A percentile compares a stretch with the other conserved stretches of the same genome.
Evolutionary conservation across 2,888 invertebrate species (phyloP).

Genomic region (Poecilobothrus nobilitatus): DNA sequence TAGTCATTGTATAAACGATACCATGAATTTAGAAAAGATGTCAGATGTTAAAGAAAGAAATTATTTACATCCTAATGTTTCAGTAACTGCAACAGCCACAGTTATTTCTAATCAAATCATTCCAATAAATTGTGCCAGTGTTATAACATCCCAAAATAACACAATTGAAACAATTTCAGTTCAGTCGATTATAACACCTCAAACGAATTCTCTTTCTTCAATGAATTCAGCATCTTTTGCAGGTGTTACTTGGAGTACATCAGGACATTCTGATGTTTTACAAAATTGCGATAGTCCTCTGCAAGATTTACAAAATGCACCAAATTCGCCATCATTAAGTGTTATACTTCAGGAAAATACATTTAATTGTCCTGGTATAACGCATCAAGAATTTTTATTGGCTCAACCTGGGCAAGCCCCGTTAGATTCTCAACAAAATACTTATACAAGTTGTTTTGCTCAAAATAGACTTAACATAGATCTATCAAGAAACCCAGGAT

Average conservation of each 20-base stretch:
- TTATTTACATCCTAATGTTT: slow-evolving; percentile 20
- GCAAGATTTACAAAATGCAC: slow-evolving; percentile 7
- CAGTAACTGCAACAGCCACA: not conserved
- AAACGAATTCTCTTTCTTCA: slow-evolving; percentile 19
- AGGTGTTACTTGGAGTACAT: not conserved
- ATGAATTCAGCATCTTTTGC: not conserved
- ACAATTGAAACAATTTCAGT: slow-evolving; percentile 14
- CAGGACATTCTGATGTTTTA: not conserved
- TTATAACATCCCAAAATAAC: slow-evolving; percentile 13
- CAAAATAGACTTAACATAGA: slow-evolving; percentile 17
- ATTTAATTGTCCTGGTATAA: slow-evolving; percentile 7
- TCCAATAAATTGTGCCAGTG: slow-evolving; percentile 16
- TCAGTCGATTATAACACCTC: slow-evolving; percentile 13
- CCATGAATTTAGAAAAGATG: slow-evolving; percentile 24
- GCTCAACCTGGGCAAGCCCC: slow-evolving; percentile 2
- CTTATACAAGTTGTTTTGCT: slow-evolving; percentile 23
- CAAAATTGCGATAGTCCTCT: not conserved
- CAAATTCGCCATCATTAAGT: slow-evolving; percentile 8
- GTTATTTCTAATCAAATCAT: slow-evolving; percentile 15
- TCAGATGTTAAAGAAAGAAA: slow-evolving; percentile 23
- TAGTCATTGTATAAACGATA: slow-evolving; percentile 30
- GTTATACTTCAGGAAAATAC: not conserved
- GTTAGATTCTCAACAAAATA: slow-evolving; percentile 19
- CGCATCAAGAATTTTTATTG: slow-evolving; percentile 7
- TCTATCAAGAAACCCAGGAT: slow-evolving; percentile 14